A percentile compares a stretch with the other conserved stretches of the same genome.
phyloP scores from a whole-genome alignment of 35 echinoderm and acorn worm species.

The Hemicentrotus pulcherrimus region DNA sequence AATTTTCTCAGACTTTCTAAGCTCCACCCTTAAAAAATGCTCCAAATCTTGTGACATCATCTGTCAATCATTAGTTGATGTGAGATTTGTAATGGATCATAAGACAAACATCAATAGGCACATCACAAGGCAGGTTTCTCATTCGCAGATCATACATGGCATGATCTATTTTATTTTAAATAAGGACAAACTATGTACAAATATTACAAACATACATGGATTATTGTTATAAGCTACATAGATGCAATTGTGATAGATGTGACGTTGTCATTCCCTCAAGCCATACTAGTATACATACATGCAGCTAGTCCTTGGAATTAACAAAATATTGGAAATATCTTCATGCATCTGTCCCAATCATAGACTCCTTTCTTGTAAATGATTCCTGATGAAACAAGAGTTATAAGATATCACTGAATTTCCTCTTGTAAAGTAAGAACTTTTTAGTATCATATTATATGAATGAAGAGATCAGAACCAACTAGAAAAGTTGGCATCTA shows the following conservation, averaged over 20 bases:
- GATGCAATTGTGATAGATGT: neutral
- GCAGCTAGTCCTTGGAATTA: neutral
- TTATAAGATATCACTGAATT: neutral
- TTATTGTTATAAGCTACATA: neutral
- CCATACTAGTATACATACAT: neutral
- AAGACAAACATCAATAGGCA: too few species aligned
- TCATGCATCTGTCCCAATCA: neutral
- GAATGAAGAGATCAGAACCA: too few species aligned
- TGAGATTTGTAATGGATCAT: too few species aligned
- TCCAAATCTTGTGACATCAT: too few species aligned
- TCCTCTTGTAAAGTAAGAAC: neutral
- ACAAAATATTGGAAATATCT: neutral
- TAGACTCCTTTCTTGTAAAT: neutral
- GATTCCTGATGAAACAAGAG: neutral
- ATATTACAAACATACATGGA: neutral
- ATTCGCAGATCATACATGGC: neutral
- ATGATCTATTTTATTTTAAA: slow-evolving; percentile 8
- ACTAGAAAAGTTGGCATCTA: neutral
- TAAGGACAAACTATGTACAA: neutral
- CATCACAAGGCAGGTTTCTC: too few species aligned
- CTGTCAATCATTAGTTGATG: too few species aligned
- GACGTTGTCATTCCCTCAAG: too few species aligned
- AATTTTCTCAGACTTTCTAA: too few species aligned
- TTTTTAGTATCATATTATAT: too few species aligned
- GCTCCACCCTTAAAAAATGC: too few species aligned